phyloP scores from a whole-genome alignment of 2,113 vertebrate genomes.

The Nanorana parkeri region DNA sequence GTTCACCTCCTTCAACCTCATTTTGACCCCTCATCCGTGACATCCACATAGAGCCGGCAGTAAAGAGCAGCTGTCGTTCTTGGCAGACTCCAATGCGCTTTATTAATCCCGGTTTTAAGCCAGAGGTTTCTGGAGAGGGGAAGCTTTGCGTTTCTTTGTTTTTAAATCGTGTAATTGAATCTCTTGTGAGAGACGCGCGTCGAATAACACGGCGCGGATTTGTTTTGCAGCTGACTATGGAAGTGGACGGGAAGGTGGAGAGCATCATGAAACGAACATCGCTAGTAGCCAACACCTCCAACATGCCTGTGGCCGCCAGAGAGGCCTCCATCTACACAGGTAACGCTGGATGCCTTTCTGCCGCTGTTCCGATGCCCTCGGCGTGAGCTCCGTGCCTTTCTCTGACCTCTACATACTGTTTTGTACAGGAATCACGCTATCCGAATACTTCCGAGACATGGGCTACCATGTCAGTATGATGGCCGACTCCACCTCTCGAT shows the following conservation, averaged over 20 bases:
- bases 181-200: not conserved
- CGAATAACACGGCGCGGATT: not conserved
- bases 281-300: conserved; percentile 96
- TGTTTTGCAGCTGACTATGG: conserved; percentile 89
- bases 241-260: conserved; percentile 93
- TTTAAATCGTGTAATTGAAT: not conserved
- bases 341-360: conserved; percentile 63
- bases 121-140: not conserved
- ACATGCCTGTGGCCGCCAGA: conserved; percentile 98
- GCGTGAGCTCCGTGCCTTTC: not conserved
- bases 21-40: not conserved
- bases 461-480: conserved; percentile 99
- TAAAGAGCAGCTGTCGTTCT: conserved; percentile 15
- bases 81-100: not conserved
- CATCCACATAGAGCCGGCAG: too few relatives aligned
- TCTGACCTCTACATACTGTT: conserved; percentile 2
- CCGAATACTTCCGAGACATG: conserved; percentile 98
- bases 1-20: not conserved
- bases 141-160: not conserved
- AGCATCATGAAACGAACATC: conserved; percentile 99
- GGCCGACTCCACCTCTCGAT: conserved; percentile 97
- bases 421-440: conserved; percentile 90
- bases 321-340: conserved; percentile 98
- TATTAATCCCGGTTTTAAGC: not conserved
- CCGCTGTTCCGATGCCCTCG: not conserved